phyloP scores from a whole-genome alignment of 2,113 vertebrate genomes.

The Nymphicus hollandicus region DNA sequence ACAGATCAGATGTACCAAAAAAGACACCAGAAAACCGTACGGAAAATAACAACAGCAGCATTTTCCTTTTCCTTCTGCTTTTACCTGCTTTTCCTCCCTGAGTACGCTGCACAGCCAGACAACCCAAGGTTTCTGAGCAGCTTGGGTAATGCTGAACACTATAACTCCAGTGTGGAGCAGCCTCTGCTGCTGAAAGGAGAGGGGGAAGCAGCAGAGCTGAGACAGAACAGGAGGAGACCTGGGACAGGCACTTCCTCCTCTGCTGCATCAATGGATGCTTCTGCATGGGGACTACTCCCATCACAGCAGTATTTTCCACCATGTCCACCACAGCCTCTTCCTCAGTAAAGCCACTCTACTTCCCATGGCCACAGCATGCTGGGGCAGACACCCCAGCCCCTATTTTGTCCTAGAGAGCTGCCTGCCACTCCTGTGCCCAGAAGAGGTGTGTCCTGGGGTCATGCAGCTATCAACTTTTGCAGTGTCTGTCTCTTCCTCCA shows the following conservation, averaged over 20 bases:
- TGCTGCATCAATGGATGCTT: not conserved
- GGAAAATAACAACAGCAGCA: not conserved
- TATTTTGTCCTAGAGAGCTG: not conserved
- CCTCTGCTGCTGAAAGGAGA: not conserved
- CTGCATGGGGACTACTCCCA: not conserved
- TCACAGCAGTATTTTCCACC: not conserved
- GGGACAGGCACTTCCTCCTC: not conserved
- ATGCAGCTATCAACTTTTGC: fast-evolving
- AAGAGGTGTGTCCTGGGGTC: not conserved
- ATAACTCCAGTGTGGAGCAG: not conserved
- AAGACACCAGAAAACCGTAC: not conserved
- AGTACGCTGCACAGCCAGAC: not conserved
- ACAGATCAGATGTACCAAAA: not conserved
- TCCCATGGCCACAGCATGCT: not conserved
- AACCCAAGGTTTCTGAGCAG: not conserved
- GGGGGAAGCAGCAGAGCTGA: not conserved
- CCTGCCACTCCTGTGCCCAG: not conserved
- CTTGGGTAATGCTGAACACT: not conserved
- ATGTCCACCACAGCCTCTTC: not conserved
- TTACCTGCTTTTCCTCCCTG: not conserved
- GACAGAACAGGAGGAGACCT: not conserved
- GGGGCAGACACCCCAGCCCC: fast-evolving
- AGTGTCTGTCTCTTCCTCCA: not conserved
- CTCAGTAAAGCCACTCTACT: not conserved
- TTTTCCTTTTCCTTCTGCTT: not conserved